These are phyloP conservation scores for Bos javanicus DNA, from an alignment of 2,113 vertebrate genomes.

Conservation along the genomic window DNA sequence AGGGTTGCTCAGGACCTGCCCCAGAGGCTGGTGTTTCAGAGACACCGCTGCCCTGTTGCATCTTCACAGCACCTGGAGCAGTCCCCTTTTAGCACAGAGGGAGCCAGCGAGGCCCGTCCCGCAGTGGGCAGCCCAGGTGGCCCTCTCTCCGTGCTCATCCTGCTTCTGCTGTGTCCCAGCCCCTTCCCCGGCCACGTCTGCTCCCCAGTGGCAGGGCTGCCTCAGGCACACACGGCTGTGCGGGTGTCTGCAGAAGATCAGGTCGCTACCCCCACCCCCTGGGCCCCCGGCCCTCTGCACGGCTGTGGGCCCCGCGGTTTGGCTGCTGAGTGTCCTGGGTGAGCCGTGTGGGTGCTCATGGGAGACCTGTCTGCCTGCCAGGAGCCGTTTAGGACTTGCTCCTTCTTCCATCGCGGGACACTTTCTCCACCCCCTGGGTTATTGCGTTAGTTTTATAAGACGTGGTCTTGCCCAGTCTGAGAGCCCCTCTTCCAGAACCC, in stretches of 20 bases:
- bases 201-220: rapidly evolving
- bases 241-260: rapidly evolving
- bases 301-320: rapidly evolving
- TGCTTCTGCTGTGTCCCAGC: neutral
- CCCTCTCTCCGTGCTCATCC: no score
- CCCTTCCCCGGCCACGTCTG: neutral
- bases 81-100: neutral
- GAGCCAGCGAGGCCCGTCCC: neutral
- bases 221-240: rapidly evolving
- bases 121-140: rapidly evolving
- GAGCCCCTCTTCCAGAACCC: neutral
- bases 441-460: no score
- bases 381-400: neutral
- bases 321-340: neutral
- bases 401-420: no score
- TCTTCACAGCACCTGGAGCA: neutral
- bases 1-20: neutral
- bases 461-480: rapidly evolving
- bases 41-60: neutral
- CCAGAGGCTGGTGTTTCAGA: no score
- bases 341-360: neutral
- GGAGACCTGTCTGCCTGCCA: neutral
- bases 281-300: rapidly evolving
- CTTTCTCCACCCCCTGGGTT: neutral
- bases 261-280: neutral